phyloP scores from a whole-genome alignment of 1,140 invertebrate genomes.

The Drosophila kepulauana region DNA sequence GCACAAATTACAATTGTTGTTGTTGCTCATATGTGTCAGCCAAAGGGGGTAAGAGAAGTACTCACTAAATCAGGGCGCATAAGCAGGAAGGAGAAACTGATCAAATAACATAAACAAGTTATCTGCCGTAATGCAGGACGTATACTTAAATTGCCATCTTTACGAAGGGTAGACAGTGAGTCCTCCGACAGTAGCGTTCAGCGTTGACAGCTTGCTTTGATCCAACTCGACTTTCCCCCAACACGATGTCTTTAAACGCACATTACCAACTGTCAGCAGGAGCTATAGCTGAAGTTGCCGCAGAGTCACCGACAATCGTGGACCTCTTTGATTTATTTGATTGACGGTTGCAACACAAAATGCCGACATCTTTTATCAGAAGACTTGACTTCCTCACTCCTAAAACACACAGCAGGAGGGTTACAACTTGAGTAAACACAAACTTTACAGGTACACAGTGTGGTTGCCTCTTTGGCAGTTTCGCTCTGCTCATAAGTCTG shows the following conservation, averaged over 20 bases:
- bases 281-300: not conserved
- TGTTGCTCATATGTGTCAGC: conserved; percentile 5
- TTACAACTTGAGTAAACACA: not conserved
- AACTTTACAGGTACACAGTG: conserved; percentile 21
- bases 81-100: conserved; percentile 18
- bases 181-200: not conserved
- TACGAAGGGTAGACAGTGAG: not conserved
- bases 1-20: not conserved
- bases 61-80: conserved; percentile 21
- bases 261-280: not conserved
- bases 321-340: conserved; percentile 57
- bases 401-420: not conserved
- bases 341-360: conserved; percentile 45
- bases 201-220: conserved; percentile 45
- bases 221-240: conserved; percentile 6
- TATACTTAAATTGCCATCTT: conserved; percentile 33
- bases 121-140: conserved; percentile 22
- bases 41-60: not conserved
- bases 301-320: conserved; percentile 16
- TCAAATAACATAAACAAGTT: conserved; percentile 43
- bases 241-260: not conserved
- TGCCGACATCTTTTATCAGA: conserved; percentile 36
- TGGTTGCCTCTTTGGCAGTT: conserved; percentile 2
- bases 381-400: not conserved
- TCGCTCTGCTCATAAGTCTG: not conserved